Evolutionary conservation across 2,113 vertebrate species (phyloP).

Genomic region (Eira barbara): DNA sequence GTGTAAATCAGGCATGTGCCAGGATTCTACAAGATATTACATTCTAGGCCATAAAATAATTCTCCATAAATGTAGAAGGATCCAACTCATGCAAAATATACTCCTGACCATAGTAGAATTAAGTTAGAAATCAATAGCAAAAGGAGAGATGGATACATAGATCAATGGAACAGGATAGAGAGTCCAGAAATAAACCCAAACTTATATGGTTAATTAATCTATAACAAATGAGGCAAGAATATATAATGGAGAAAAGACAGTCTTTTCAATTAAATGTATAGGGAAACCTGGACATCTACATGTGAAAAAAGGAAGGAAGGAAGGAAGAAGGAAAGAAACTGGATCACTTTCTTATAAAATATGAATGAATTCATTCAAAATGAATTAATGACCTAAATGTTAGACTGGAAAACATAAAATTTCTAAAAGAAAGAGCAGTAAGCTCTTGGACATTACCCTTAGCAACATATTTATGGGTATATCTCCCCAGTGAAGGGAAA

Average conservation of each 20-base stretch:
- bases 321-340: not conserved
- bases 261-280: not conserved
- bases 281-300: not conserved
- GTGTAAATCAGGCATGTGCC: not conserved
- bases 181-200: not conserved
- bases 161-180: not conserved
- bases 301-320: not conserved
- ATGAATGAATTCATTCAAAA: not conserved
- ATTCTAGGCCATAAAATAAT: not conserved
- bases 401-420: not conserved
- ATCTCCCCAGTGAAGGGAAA: not conserved
- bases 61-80: not conserved
- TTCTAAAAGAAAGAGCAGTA: not conserved
- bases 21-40: not conserved
- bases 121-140: not conserved
- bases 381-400: not conserved
- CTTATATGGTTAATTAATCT: not conserved
- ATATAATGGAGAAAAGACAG: not conserved
- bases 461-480: not conserved
- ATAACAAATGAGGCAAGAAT: not conserved
- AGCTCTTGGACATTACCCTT: not conserved
- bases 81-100: not conserved
- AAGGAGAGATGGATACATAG: not conserved
- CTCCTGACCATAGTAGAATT: not conserved
- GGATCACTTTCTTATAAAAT: not conserved